Conservation (phyloP, 92 coral and sea anemone genomes). For the Parazoanthus darwini region DNA sequence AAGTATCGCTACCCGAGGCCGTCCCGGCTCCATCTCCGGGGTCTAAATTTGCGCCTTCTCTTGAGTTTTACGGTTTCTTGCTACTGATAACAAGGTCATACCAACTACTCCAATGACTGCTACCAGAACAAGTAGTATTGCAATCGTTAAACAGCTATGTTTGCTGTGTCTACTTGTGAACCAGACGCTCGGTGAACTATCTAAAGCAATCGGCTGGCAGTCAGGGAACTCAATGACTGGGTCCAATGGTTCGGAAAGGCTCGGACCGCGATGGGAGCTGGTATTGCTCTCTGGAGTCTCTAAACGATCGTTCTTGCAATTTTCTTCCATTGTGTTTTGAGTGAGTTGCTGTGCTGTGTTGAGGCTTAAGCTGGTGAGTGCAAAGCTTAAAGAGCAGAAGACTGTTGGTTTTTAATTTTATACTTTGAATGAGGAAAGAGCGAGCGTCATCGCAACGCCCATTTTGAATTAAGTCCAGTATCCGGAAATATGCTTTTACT, state of each 20-base stretch:
- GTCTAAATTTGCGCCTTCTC: not conserved
- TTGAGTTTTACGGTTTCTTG: not conserved
- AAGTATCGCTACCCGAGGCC: not conserved
- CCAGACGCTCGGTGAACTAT: not conserved
- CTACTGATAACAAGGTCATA: slow-evolving; percentile 1
- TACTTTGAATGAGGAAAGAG: not conserved
- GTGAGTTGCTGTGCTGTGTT: not conserved
- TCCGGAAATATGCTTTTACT: too few species aligned
- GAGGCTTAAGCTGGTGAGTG: not conserved
- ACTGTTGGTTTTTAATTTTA: not conserved
- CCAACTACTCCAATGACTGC: slow-evolving; percentile 15
- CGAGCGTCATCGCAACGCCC: not conserved
- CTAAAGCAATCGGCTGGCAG: not conserved
- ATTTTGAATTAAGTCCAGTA: too few species aligned
- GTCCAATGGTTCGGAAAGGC: not conserved
- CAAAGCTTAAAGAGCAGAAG: not conserved
- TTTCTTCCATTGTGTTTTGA: not conserved
- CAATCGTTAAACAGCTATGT: not conserved
- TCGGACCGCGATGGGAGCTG: not conserved
- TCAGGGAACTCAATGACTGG: not conserved
- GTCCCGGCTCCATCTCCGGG: not conserved
- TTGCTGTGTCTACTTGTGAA: slow-evolving; percentile 1
- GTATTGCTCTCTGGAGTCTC: not conserved
- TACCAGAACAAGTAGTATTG: not conserved
- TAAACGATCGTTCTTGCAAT: not conserved